These are phyloP conservation scores for Cricetomys ansorgei DNA, from an alignment of 2,113 vertebrate species.

Conservation along the genomic window DNA sequence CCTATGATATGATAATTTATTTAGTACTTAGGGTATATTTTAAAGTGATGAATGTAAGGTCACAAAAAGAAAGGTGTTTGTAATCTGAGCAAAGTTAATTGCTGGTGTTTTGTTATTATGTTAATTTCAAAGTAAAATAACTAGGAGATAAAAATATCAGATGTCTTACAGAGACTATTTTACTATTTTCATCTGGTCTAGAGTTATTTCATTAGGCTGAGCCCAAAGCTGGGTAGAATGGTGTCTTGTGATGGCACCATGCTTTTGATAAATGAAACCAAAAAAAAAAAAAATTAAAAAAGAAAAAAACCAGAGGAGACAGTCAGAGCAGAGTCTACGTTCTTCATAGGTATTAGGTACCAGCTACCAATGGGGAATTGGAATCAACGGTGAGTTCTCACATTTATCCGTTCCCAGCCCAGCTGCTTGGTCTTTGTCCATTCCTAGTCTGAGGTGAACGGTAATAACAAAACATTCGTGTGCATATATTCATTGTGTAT, in stretches of 20 bases:
- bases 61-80: constrained; percentile 9
- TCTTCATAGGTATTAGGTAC: neutral
- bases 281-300: neutral
- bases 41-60: neutral
- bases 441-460: neutral
- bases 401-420: neutral
- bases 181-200: neutral
- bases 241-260: neutral
- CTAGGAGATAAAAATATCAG: neutral
- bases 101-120: constrained; percentile 2
- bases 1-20: neutral
- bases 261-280: neutral
- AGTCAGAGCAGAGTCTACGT: neutral
- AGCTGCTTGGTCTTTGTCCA: neutral
- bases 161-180: neutral
- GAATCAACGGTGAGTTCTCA: neutral
- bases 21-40: constrained; percentile 21
- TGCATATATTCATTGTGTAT: neutral
- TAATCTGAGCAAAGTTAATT: neutral
- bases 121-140: constrained; percentile 16
- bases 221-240: neutral
- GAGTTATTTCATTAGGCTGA: neutral
- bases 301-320: neutral
- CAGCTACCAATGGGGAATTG: neutral
- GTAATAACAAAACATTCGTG: neutral